Conservation (phyloP, 2,113 vertebrate species). For the Charadrius vociferus region DNA sequence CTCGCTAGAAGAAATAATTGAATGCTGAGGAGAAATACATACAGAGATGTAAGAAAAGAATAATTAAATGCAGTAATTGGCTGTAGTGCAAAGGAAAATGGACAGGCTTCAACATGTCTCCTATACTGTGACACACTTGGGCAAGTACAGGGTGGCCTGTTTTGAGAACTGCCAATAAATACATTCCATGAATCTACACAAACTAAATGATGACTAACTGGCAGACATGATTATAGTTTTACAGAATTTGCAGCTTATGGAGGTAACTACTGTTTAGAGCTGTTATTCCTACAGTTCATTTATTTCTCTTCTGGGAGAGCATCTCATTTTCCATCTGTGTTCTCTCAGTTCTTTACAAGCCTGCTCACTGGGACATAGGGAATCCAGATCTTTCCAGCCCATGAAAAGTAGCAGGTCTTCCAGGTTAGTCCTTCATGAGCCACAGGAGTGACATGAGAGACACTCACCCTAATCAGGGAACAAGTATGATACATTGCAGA, state of each 20-base stretch:
- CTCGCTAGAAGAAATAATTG: neutral
- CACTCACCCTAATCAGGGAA: neutral
- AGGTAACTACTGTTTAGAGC: neutral
- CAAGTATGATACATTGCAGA: neutral
- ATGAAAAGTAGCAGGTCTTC: neutral
- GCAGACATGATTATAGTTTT: neutral
- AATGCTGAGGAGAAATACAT: neutral
- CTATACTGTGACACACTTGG: conserved; percentile 1
- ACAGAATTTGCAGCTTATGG: neutral
- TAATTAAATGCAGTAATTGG: conserved; percentile 26
- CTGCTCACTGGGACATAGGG: neutral
- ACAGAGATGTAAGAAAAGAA: conserved; percentile 7
- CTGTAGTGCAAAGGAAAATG: neutral
- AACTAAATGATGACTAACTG: conserved; percentile 1
- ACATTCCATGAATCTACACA: conserved; percentile 24
- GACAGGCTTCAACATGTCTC: conserved; percentile 23
- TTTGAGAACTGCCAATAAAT: conserved; percentile 51
- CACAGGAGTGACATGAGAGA: neutral
- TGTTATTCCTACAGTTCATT: neutral
- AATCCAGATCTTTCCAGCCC: neutral
- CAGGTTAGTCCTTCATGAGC: neutral
- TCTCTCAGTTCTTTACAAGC: neutral
- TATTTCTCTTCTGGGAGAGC: neutral
- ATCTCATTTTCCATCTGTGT: neutral
- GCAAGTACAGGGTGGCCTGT: conserved; percentile 14